phyloP scores from a whole-genome alignment of 2,797 vertebrate genomes.

The Sebastes minor region DNA sequence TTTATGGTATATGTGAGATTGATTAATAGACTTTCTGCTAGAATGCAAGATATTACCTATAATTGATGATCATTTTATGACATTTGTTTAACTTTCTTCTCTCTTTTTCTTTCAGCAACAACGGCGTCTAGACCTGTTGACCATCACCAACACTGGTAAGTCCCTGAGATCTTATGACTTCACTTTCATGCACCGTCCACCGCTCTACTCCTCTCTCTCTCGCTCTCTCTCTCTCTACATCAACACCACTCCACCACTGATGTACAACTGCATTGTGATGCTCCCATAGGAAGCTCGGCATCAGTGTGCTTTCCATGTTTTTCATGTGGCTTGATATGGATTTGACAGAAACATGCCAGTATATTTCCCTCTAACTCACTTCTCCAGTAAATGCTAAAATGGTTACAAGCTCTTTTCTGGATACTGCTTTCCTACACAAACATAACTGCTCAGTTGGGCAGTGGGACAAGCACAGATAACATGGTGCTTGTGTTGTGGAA shows the following conservation, averaged over 20 bases:
- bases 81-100: constrained; percentile 20
- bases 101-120: constrained; percentile 89
- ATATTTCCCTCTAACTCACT: not conserved
- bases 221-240: no score
- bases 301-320: not conserved
- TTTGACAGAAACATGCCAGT: constrained; percentile 1
- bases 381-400: not conserved
- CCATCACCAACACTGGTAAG: constrained; percentile 95
- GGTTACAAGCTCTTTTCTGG: not conserved
- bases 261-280: not conserved
- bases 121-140: constrained; percentile 93
- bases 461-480: not conserved
- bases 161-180: constrained; percentile 53
- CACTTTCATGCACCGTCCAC: not conserved
- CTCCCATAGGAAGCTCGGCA: not conserved
- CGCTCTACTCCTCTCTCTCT: not conserved
- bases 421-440: not conserved
- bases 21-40: not conserved
- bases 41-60: not conserved
- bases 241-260: not conserved
- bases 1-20: not conserved
- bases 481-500: not conserved
- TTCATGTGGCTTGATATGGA: constrained; percentile 7
- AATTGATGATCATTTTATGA: constrained; percentile 8
- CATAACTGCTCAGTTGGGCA: not conserved